These are phyloP conservation scores for Papilio polyxenes DNA, from an alignment of 1,140 invertebrate genomes.

Conservation along the genomic window DNA sequence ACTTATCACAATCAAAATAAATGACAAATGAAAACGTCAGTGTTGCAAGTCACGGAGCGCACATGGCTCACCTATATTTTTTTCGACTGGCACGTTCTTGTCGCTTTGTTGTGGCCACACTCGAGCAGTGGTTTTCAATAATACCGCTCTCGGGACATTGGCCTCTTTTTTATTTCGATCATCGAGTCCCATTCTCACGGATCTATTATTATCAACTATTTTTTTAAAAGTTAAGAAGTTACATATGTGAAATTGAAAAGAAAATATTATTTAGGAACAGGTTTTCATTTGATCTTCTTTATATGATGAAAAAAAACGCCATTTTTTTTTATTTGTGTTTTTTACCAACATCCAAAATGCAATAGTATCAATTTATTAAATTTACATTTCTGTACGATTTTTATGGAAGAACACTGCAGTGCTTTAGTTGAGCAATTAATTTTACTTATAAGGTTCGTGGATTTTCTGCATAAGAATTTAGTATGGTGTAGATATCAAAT, in stretches of 20 bases:
- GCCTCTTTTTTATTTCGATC: slow-evolving; percentile 57
- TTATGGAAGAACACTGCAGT: no score
- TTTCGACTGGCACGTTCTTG: slow-evolving; percentile 65
- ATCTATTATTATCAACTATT: slow-evolving; percentile 62
- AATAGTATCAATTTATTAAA: no score
- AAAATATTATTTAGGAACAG: neutral
- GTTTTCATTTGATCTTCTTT: neutral
- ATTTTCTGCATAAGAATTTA: neutral
- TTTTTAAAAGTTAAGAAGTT: slow-evolving; percentile 39
- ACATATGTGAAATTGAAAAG: neutral
- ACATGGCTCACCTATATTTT: slow-evolving; percentile 57
- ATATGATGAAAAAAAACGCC: neutral
- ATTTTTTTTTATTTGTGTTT: no score
- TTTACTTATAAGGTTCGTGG: neutral
- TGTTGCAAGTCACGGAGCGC: slow-evolving; percentile 76
- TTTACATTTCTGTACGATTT: no score
- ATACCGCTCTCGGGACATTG: slow-evolving; percentile 67
- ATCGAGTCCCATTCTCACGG: slow-evolving; percentile 65
- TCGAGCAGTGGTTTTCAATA: slow-evolving; percentile 71
- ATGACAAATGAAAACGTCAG: slow-evolving; percentile 79
- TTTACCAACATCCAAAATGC: no score
- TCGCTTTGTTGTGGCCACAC: slow-evolving; percentile 68
- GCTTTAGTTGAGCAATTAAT: neutral
- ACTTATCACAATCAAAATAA: slow-evolving; percentile 81
- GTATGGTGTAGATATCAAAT: slow-evolving; percentile 2